phyloP scores from a whole-genome alignment of 2,888 invertebrate genomes.

The Cremastinae sp. region DNA sequence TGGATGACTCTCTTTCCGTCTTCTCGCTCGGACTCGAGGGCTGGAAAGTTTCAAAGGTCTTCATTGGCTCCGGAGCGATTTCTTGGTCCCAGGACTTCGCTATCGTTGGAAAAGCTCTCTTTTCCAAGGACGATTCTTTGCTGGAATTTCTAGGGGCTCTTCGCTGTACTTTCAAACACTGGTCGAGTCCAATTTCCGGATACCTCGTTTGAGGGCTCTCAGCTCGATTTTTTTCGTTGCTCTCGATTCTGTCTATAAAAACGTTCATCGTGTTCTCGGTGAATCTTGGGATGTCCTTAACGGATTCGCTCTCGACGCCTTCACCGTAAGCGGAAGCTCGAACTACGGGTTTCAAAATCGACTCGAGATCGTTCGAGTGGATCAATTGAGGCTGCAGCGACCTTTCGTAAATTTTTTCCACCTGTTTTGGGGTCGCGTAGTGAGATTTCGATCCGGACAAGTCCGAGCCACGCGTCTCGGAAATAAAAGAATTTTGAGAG shows the following conservation, averaged over 20 bases:
- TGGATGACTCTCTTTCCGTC: conserved; percentile 10
- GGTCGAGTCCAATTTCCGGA: conserved; percentile 67
- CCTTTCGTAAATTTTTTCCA: conserved; percentile 74
- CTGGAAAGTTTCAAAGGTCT: conserved; percentile 69
- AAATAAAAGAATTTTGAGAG: conserved; percentile 26
- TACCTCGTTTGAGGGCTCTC: conserved; percentile 64
- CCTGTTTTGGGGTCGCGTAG: conserved; percentile 68
- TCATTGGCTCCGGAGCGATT: conserved; percentile 61
- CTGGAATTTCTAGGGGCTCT: conserved; percentile 58
- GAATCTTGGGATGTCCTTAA: neutral
- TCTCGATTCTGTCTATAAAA: conserved; percentile 66
- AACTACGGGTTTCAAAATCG: conserved; percentile 68
- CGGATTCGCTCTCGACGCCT: conserved; percentile 23
- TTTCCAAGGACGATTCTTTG: conserved; percentile 49
- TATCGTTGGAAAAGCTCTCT: conserved; percentile 42
- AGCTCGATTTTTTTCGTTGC: conserved; percentile 64
- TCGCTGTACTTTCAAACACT: conserved; percentile 66
- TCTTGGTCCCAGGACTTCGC: conserved; percentile 58
- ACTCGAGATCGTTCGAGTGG: conserved; percentile 73
- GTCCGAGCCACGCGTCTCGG: neutral
- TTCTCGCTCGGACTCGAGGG: conserved; percentile 46
- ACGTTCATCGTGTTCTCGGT: conserved; percentile 27
- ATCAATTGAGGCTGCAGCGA: conserved; percentile 72
- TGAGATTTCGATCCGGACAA: conserved; percentile 61
- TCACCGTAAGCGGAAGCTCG: conserved; percentile 73